These are phyloP conservation scores for Alfaro cultratus DNA, from an alignment of 2,797 vertebrate genomes.

Conservation along the genomic window DNA sequence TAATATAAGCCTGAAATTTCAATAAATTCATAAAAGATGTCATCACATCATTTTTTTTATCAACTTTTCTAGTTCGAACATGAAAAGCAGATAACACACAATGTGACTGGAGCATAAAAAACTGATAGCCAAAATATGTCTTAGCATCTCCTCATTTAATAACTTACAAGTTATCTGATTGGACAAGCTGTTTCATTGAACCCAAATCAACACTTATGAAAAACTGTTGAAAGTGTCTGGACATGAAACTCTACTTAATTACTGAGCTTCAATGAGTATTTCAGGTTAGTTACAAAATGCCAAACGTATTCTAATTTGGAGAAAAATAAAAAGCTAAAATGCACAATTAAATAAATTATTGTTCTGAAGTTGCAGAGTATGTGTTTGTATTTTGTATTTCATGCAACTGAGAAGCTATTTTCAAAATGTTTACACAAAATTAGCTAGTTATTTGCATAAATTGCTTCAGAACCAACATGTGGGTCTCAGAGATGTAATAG, in stretches of 20 bases:
- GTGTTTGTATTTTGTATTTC: slow-evolving; percentile 58
- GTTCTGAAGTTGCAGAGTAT: slow-evolving; percentile 35
- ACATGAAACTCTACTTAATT: slow-evolving; percentile 16
- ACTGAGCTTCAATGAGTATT: slow-evolving; percentile 49
- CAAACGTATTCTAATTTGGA: slow-evolving; percentile 42
- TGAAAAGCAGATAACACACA: not conserved
- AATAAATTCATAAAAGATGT: not conserved
- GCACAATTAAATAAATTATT: not conserved
- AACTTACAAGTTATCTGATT: slow-evolving; percentile 8
- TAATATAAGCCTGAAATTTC: not conserved
- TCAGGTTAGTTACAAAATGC: slow-evolving; percentile 61
- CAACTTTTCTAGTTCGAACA: not conserved
- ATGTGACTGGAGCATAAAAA: not conserved
- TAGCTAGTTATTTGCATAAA: slow-evolving; percentile 71
- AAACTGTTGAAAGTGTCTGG: slow-evolving; percentile 27
- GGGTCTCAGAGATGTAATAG: slow-evolving; percentile 73
- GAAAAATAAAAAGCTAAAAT: slow-evolving; percentile 16
- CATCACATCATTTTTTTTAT: not conserved
- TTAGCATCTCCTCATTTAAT: slow-evolving; percentile 20
- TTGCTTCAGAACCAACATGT: slow-evolving; percentile 76
- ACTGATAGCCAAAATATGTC: slow-evolving; percentile 11
- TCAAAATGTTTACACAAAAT: slow-evolving; percentile 76
- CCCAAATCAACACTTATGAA: slow-evolving; percentile 21
- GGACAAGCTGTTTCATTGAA: slow-evolving; percentile 23
- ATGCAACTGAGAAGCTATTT: slow-evolving; percentile 72